Conservation (phyloP, 2,113 vertebrate genomes). For the Dendrocopos noguchii region DNA sequence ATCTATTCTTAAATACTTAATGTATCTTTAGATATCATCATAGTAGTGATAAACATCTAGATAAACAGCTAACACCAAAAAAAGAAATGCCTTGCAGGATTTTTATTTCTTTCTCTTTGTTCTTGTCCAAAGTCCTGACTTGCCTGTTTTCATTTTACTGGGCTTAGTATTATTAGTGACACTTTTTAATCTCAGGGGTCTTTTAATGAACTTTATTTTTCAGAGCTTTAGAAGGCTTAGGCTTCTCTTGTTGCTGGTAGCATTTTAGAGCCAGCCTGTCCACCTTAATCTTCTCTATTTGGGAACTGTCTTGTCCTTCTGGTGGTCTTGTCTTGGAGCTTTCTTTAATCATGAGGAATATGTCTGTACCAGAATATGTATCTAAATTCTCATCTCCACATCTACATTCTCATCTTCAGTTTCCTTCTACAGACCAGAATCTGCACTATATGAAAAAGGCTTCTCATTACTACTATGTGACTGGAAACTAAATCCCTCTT, state of each 20-base stretch:
- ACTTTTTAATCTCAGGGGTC: background rate
- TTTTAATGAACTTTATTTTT: background rate
- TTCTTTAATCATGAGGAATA: background rate
- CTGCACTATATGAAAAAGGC: background rate
- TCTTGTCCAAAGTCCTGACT: background rate
- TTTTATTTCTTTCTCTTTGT: background rate
- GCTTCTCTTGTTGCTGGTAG: background rate
- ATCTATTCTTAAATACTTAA: background rate
- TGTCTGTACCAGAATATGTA: background rate
- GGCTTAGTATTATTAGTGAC: background rate
- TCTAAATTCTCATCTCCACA: background rate
- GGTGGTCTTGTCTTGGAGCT: background rate
- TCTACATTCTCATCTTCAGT: background rate
- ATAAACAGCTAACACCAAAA: background rate
- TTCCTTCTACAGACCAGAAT: background rate
- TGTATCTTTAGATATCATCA: background rate
- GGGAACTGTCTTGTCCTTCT: background rate
- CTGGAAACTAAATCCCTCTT: background rate
- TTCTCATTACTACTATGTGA: background rate
- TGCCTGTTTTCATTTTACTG: background rate
- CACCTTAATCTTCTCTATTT: background rate
- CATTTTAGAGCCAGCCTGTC: background rate
- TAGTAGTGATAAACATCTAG: background rate
- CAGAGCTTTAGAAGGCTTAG: background rate
- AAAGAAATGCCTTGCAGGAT: background rate